Percentiles rank a stretch among this genome's conserved stretches.
Conservation (phyloP, 2,888 invertebrate genomes). For the Hyposoter dolosus region DNA sequence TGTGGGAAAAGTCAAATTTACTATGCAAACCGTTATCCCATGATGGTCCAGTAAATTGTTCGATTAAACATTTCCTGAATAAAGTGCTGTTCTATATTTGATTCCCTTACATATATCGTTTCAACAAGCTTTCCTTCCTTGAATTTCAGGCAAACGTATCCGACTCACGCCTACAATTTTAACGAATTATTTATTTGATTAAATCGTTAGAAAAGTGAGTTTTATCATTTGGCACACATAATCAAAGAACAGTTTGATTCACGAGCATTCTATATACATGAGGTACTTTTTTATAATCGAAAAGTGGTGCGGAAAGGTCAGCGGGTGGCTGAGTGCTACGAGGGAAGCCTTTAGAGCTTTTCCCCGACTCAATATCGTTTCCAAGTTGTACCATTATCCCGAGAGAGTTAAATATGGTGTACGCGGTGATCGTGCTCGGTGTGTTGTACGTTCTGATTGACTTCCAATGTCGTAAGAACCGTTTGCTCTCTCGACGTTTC, state of each 20-base stretch:
- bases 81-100: neutral
- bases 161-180: neutral
- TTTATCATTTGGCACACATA: conserved; percentile 24
- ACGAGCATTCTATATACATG: conserved; percentile 31
- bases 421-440: conserved; percentile 18
- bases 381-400: conserved; percentile 69
- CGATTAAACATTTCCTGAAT: neutral
- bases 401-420: conserved; percentile 34
- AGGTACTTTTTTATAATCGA: conserved; percentile 12
- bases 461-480: conserved; percentile 67
- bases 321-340: conserved; percentile 77
- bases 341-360: conserved; percentile 74
- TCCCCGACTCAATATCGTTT: conserved; percentile 61
- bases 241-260: conserved; percentile 46
- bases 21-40: neutral
- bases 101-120: neutral
- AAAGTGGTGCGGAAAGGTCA: conserved; percentile 60
- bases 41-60: neutral
- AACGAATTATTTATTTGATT: conserved; percentile 18
- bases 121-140: neutral
- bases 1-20: neutral
- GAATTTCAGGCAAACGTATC: neutral
- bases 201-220: conserved; percentile 8
- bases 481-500: conserved; percentile 15
- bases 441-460: conserved; percentile 67